Evolutionary conservation across 2,797 vertebrate genomes (phyloP), one percentile per base, ranked within the genome.

Genomic region (Pangasius sanitwongsei): DNA sequence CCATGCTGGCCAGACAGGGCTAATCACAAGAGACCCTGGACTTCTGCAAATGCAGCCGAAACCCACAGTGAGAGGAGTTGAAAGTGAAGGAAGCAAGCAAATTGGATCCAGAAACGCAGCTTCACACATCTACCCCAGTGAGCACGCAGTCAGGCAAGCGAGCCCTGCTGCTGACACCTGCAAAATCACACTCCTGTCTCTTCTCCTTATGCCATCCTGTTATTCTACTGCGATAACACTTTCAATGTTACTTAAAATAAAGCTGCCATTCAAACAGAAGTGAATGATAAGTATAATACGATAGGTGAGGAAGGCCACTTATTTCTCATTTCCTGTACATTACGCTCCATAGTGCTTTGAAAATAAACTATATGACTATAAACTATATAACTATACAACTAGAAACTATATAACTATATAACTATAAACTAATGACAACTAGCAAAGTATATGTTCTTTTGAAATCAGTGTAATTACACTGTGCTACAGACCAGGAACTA

Each of bases 21-120:
- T 89, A 95, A 94, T 95, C 93, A 95, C 80, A 86, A 94, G 94
- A 94, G 94, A 92, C 92, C 93, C 89, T 93, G 93, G 92, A 44
- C 57, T 57, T 91, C 88, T 80, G 23, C 81, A n/a, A 41, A 48
- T 91, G 87, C 53, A 90, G 81, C 59, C 92, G 94, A 94, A 92
- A 94, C 94, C 91, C 92, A 94, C 84, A 94, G 94, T 93, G 55
- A 25, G 87, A 85, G 41, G 90, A 89, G 90, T 93, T 94, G 93
- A 94, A 95, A 95, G 87, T 89, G 90, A 92, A 86, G 91, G 92
- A 94, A 94, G 94, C 87, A 88, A 92, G 92, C 89, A 93, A 94
- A 93, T 91, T 90, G 83, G 90, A 86, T 93, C 91, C 93, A 93
- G 92, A 92, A 92, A 89, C 89, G 11, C 41, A 74, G 41, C 31